Percentiles rank a stretch among this genome's conserved stretches.
phyloP scores from a whole-genome alignment of 2,888 invertebrate genomes.

The Pyrochroa serraticornis region DNA sequence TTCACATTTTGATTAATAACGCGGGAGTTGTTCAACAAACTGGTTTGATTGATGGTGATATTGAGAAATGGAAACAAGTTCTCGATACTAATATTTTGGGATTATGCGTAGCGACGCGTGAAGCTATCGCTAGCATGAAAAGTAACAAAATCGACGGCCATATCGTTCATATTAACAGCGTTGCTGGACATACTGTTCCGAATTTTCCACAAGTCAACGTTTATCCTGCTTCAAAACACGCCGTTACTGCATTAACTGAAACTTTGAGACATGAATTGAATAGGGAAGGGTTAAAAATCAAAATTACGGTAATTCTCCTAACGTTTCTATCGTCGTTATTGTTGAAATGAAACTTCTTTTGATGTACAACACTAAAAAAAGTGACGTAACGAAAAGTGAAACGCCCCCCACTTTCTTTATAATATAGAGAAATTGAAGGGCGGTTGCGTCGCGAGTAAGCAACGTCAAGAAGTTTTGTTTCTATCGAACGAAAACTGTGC shows the following conservation, averaged over 20 bases:
- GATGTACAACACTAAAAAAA: no score
- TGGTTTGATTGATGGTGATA: slow-evolving; percentile 28
- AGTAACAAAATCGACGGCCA: slow-evolving; percentile 12
- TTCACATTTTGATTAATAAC: slow-evolving; percentile 11
- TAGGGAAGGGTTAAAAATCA: slow-evolving; percentile 2
- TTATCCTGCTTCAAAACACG: slow-evolving; percentile 17
- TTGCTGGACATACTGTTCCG: slow-evolving; percentile 10
- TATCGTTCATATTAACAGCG: slow-evolving; percentile 27
- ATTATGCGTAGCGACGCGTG: slow-evolving; percentile 16
- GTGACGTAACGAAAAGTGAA: no score
- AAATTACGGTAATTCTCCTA: slow-evolving; percentile 12
- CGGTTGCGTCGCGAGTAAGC: slow-evolving; percentile 22
- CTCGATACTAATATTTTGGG: slow-evolving; percentile 25
- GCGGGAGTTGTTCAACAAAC: slow-evolving; percentile 12
- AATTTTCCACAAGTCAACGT: neutral
- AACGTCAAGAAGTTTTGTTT: slow-evolving; percentile 28
- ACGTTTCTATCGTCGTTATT: neutral
- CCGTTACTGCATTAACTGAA: slow-evolving; percentile 12
- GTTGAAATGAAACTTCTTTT: no score
- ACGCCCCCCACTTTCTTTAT: no score
- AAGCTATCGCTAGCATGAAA: slow-evolving; percentile 22
- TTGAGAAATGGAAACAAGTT: slow-evolving; percentile 30
- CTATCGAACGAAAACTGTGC: neutral
- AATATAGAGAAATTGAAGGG: no score
- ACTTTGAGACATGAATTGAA: slow-evolving; percentile 8